These are phyloP conservation scores for Elephas maximus DNA, from an alignment of 2,113 vertebrate species.

Conservation along the genomic window DNA sequence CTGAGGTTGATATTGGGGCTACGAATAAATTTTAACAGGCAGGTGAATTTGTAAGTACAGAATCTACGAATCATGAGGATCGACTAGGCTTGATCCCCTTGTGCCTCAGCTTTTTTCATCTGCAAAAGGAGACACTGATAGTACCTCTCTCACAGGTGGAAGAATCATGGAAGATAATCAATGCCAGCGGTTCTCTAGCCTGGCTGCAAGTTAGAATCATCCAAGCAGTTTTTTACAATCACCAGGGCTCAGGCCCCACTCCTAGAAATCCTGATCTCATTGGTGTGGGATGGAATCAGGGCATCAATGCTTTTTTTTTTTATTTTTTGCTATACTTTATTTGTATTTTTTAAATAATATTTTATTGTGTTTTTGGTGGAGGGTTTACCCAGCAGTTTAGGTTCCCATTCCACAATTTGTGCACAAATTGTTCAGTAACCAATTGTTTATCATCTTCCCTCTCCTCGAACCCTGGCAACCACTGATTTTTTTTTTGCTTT, in stretches of 20 bases:
- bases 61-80: too few species aligned
- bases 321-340: not conserved
- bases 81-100: not conserved
- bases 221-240: not conserved
- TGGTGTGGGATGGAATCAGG: not conserved
- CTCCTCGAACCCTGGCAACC: too few species aligned
- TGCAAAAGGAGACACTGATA: not conserved
- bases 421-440: not conserved
- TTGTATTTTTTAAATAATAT: not conserved
- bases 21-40: not conserved
- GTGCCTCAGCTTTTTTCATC: not conserved
- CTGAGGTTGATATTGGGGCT: not conserved
- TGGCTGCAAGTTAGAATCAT: not conserved
- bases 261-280: slow-evolving; percentile 11
- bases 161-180: not conserved
- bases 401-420: not conserved
- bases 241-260: not conserved
- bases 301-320: not conserved
- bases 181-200: not conserved
- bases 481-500: too few species aligned
- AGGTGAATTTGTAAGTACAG: not conserved
- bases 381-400: not conserved
- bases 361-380: not conserved
- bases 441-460: too few species aligned
- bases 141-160: not conserved